Evolutionary conservation across 2,888 invertebrate species (phyloP).

Genomic region (Beris morrisii): DNA sequence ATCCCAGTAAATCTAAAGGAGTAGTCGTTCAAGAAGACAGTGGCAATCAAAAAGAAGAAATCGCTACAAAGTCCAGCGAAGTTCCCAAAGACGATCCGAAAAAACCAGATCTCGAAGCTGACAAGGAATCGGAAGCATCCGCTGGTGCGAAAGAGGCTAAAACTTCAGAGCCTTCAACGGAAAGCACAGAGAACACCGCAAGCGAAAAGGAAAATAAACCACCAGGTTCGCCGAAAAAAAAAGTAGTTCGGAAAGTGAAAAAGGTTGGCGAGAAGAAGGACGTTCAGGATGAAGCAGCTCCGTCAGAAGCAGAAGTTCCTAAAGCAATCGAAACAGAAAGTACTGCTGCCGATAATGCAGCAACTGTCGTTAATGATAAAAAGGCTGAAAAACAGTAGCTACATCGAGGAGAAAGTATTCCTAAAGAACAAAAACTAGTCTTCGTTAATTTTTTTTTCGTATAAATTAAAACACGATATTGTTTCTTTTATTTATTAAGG

Average conservation of each 20-base stretch:
- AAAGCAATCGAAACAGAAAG: not conserved
- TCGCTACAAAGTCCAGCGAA: not conserved
- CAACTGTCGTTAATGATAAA: not conserved
- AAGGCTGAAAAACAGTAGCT: slow-evolving; percentile 3
- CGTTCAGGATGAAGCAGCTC: not conserved
- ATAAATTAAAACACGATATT: no score
- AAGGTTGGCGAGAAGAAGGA: slow-evolving; percentile 11
- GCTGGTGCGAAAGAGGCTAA: no score
- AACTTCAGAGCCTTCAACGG: slow-evolving; percentile 5
- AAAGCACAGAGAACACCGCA: slow-evolving; percentile 11
- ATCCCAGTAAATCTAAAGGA: not conserved
- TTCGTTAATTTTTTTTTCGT: no score
- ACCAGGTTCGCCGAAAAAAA: slow-evolving; percentile 24
- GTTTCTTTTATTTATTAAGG: no score
- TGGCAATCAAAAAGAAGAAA: not conserved
- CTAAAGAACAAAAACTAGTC: no score
- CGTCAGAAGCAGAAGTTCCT: not conserved
- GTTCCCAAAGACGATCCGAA: not conserved
- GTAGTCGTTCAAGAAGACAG: not conserved
- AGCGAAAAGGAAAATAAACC: slow-evolving; percentile 23
- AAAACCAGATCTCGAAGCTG: not conserved
- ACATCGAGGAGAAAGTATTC: no score
- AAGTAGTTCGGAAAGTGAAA: slow-evolving; percentile 28
- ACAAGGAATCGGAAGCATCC: not conserved
- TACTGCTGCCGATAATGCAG: not conserved